phyloP scores from a whole-genome alignment of 1,140 invertebrate genomes.

The Drosophila mayri region DNA sequence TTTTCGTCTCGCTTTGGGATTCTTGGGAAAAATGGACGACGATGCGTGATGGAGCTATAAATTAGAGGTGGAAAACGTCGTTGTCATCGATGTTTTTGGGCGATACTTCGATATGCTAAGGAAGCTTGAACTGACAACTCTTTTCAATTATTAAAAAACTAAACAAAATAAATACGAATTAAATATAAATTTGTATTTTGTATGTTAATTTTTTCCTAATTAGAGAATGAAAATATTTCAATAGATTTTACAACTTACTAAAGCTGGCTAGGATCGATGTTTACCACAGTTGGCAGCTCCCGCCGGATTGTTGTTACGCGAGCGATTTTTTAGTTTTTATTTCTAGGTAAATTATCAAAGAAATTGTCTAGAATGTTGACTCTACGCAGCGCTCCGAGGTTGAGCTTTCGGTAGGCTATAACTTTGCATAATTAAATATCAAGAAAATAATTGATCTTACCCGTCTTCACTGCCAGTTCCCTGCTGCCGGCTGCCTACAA shows the following conservation, averaged over 20 bases:
- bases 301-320: conserved; percentile 68
- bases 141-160: background rate
- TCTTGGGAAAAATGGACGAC: conserved; percentile 75
- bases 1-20: conserved; percentile 59
- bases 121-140: background rate
- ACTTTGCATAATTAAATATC: background rate
- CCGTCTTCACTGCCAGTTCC: conserved; percentile 22
- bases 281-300: background rate
- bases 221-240: background rate
- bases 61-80: too few species aligned
- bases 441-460: background rate
- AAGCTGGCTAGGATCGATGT: background rate
- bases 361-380: conserved; percentile 55
- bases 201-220: background rate
- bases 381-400: conserved; percentile 39
- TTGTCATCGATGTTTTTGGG: too few species aligned
- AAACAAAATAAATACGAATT: background rate
- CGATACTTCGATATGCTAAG: too few species aligned
- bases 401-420: conserved; percentile 41
- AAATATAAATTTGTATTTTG: background rate
- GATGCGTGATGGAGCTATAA: conserved; percentile 9
- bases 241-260: background rate
- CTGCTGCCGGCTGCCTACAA: conserved; percentile 57
- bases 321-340: conserved; percentile 56
- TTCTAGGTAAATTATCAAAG: conserved; percentile 45